Percentiles rank a stretch among this genome's conserved stretches.
These are phyloP conservation scores for Characodon lateralis DNA, from an alignment of 2,797 vertebrate species.

Conservation along the genomic window DNA sequence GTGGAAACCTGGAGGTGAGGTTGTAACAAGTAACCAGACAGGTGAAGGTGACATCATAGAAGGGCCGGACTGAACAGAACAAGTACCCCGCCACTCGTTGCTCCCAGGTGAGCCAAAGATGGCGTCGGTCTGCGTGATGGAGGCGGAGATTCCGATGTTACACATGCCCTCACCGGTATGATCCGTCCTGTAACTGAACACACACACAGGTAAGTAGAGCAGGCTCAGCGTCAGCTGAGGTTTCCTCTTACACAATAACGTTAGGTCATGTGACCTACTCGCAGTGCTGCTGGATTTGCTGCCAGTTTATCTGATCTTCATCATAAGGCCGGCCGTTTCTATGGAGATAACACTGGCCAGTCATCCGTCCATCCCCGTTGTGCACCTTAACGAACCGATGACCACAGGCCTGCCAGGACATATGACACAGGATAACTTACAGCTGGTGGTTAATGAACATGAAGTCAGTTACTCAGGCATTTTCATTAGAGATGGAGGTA, in stretches of 20 bases:
- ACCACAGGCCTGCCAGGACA: slow-evolving; percentile 83
- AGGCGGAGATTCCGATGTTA: slow-evolving; percentile 87
- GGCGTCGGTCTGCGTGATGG: slow-evolving; percentile 81
- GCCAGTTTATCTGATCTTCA: slow-evolving; percentile 81
- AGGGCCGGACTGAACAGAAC: not conserved
- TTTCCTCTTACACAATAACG: not conserved
- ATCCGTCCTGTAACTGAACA: slow-evolving; percentile 76
- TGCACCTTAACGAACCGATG: slow-evolving; percentile 88
- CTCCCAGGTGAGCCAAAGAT: slow-evolving; percentile 89
- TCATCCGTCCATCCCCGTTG: slow-evolving; percentile 86
- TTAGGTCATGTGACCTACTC: slow-evolving; percentile 46
- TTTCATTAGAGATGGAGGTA: not conserved
- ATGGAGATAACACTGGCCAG: slow-evolving; percentile 89
- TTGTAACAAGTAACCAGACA: not conserved
- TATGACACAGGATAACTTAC: not conserved
- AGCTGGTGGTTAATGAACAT: too few species aligned
- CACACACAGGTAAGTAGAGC: slow-evolving; percentile 4
- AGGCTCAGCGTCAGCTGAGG: not conserved
- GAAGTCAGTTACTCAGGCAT: too few species aligned
- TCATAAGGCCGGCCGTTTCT: slow-evolving; percentile 84
- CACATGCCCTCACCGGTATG: slow-evolving; percentile 86
- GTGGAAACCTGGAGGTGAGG: not conserved
- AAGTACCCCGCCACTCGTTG: slow-evolving; percentile 89
- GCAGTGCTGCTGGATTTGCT: slow-evolving; percentile 87
- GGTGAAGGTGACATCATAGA: not conserved